Conservation (phyloP, 2,888 invertebrate genomes). For the Agonopterix alstromeriana region DNA sequence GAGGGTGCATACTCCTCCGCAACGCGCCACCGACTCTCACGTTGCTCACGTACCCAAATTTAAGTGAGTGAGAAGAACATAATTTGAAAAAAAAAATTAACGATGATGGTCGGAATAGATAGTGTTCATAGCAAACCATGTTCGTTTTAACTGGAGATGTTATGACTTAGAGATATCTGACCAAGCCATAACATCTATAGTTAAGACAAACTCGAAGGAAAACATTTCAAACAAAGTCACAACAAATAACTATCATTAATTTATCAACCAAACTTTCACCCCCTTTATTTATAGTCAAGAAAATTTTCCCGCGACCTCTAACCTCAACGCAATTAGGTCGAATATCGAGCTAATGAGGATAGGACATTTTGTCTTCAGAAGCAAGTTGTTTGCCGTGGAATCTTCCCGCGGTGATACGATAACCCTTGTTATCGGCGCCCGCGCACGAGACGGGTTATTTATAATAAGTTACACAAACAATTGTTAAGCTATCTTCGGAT, state of each 20-base stretch:
- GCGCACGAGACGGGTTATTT: constrained; percentile 58
- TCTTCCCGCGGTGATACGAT: constrained; percentile 60
- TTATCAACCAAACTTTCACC: constrained; percentile 4
- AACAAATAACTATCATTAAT: not conserved
- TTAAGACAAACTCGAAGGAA: not conserved
- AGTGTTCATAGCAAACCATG: too few relatives aligned
- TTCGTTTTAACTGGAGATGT: too few relatives aligned
- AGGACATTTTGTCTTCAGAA: constrained; percentile 12
- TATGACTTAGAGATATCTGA: too few relatives aligned
- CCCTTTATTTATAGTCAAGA: constrained; percentile 7
- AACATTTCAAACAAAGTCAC: not conserved
- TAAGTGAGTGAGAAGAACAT: too few relatives aligned
- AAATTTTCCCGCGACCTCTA: constrained; percentile 11
- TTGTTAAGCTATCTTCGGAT: constrained; percentile 22
- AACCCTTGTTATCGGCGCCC: constrained; percentile 49
- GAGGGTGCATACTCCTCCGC: too few relatives aligned
- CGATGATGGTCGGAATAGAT: too few relatives aligned
- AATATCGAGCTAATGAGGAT: constrained; percentile 5
- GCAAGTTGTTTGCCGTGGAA: constrained; percentile 67
- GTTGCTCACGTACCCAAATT: too few relatives aligned
- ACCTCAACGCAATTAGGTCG: constrained; percentile 8
- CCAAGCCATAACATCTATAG: not conserved
- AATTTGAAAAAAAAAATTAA: too few relatives aligned
- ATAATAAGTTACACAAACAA: constrained; percentile 17
- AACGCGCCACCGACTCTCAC: too few relatives aligned